These are phyloP conservation scores for Malacosoma neustria DNA, from an alignment of 2,888 invertebrate species.

Conservation along the genomic window DNA sequence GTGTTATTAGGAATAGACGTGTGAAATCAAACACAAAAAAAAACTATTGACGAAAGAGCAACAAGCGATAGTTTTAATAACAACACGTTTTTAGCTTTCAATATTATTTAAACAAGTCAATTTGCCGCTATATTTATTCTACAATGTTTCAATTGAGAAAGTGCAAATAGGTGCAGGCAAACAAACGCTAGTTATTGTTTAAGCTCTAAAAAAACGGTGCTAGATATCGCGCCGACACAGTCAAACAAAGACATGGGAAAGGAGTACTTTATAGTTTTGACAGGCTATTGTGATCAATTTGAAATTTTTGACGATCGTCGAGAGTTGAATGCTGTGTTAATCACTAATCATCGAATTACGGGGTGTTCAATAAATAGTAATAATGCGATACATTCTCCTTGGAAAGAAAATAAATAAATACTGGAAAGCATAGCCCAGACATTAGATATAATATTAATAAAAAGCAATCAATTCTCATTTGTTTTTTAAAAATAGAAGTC, in stretches of 20 bases:
- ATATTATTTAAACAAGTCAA: constrained; percentile 34
- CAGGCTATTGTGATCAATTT: too few species aligned
- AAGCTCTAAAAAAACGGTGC: constrained; percentile 28
- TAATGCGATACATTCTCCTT: too few species aligned
- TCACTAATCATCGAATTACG: too few species aligned
- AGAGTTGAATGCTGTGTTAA: too few species aligned
- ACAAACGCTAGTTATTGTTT: constrained; percentile 43
- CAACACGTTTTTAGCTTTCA: constrained; percentile 22
- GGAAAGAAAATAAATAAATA: too few species aligned
- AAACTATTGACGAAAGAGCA: constrained; percentile 12
- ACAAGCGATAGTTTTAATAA: constrained; percentile 11
- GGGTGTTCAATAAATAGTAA: too few species aligned
- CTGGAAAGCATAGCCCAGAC: too few species aligned
- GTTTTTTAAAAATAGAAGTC: too few species aligned
- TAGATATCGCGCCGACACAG: background rate
- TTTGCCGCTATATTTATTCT: constrained; percentile 46
- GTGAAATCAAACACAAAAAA: constrained; percentile 15
- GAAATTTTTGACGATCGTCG: too few species aligned
- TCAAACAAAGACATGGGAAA: constrained; percentile 2
- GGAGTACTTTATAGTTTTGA: too few species aligned
- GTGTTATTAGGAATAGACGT: background rate
- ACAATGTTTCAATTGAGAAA: constrained; percentile 60
- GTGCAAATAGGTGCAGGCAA: constrained; percentile 57
- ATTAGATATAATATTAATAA: too few species aligned
- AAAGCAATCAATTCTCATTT: too few species aligned